Evolutionary conservation across 2,888 invertebrate species (phyloP).

Genomic region (Philopedon plagiatum): DNA sequence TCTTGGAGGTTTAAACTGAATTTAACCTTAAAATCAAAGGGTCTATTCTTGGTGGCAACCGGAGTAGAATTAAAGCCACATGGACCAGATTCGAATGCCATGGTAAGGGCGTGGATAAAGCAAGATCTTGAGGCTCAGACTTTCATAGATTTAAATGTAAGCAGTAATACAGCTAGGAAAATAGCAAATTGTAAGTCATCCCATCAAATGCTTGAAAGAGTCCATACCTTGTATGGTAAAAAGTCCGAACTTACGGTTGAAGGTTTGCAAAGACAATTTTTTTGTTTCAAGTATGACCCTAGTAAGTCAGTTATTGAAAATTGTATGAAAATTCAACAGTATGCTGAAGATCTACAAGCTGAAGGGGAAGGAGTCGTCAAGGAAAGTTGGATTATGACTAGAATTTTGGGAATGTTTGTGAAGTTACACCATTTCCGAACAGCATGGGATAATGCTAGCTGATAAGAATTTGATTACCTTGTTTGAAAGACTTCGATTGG

Average conservation of each 20-base stretch:
- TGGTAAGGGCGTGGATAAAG: slow-evolving; percentile 1
- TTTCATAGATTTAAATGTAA: slow-evolving; percentile 16
- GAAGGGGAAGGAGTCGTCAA: slow-evolving; percentile 25
- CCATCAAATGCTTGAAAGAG: slow-evolving; percentile 25
- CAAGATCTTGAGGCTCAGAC: slow-evolving; percentile 8
- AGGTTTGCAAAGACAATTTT: slow-evolving; percentile 30
- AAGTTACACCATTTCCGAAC: not conserved
- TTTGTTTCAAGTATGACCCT: slow-evolving; percentile 1
- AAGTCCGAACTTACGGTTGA: slow-evolving; percentile 42
- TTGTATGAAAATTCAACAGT: slow-evolving; percentile 29
- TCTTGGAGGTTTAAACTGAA: slow-evolving; percentile 4
- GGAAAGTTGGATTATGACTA: slow-evolving; percentile 10
- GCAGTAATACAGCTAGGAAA: not conserved
- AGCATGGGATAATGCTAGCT: slow-evolving; percentile 2
- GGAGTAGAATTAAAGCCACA: not conserved
- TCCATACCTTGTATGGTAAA: slow-evolving; percentile 30
- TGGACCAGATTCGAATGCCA: slow-evolving; percentile 1
- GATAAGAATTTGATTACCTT: slow-evolving; percentile 1
- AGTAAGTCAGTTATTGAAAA: slow-evolving; percentile 33
- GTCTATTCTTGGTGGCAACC: not conserved
- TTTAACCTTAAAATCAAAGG: slow-evolving; percentile 5
- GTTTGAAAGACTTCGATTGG: not conserved
- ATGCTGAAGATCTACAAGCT: slow-evolving; percentile 19
- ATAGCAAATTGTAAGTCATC: slow-evolving; percentile 26
- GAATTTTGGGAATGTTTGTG: not conserved